A percentile compares a stretch with the other conserved stretches of the same genome.
phyloP scores from a whole-genome alignment of 1,140 invertebrate genomes.

The Branchinecta lynchi region DNA sequence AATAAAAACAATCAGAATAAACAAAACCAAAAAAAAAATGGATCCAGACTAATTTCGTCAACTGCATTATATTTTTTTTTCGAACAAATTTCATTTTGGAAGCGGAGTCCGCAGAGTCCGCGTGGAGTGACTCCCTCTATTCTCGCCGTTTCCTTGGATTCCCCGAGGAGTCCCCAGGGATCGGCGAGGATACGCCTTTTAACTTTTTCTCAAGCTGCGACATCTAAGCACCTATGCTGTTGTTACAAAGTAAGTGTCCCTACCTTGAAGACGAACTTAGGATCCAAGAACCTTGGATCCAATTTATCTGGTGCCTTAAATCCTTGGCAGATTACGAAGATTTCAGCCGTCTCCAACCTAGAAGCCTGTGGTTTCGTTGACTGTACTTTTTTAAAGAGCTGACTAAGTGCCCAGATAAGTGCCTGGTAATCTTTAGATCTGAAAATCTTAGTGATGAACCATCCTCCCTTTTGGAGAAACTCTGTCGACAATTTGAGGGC shows the following conservation, averaged over 20 bases:
- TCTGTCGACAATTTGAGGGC: slow-evolving; percentile 84
- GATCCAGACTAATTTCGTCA: too few species aligned
- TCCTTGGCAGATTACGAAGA: slow-evolving; percentile 94
- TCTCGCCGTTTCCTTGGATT: too few species aligned
- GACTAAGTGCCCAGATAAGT: slow-evolving; percentile 86
- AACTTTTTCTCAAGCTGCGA: too few species aligned
- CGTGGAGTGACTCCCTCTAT: too few species aligned
- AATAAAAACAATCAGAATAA: too few species aligned
- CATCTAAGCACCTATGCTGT: too few species aligned
- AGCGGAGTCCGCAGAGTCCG: too few species aligned
- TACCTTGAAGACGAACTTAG: slow-evolving; percentile 80
- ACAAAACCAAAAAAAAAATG: too few species aligned
- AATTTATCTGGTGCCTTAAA: slow-evolving; percentile 86
- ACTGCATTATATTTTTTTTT: too few species aligned
- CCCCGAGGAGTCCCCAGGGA: too few species aligned
- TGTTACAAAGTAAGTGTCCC: neutral
- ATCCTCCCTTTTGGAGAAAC: slow-evolving; percentile 81
- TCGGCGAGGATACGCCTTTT: too few species aligned
- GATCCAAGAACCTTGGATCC: slow-evolving; percentile 83
- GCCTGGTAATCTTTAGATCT: slow-evolving; percentile 95
- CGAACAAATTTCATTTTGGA: too few species aligned
- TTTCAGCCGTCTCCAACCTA: slow-evolving; percentile 95
- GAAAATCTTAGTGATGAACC: slow-evolving; percentile 98
- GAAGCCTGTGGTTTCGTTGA: slow-evolving; percentile 98
- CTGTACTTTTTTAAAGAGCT: slow-evolving; percentile 78